These are phyloP conservation scores for Lutjanus argentimaculatus DNA, from an alignment of 2,797 vertebrate species.

Conservation along the genomic window DNA sequence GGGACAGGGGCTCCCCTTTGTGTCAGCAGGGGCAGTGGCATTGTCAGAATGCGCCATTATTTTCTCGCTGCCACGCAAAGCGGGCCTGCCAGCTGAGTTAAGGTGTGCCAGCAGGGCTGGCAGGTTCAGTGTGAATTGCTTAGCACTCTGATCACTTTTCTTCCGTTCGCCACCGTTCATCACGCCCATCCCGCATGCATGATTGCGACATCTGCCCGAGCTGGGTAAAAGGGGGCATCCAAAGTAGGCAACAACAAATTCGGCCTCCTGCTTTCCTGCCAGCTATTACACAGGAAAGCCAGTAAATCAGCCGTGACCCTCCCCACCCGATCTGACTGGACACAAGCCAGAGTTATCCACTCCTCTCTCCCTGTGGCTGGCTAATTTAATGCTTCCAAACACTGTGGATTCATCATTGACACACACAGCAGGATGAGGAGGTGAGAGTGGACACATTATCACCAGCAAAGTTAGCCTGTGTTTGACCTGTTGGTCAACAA, in stretches of 20 bases:
- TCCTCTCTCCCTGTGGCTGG: conserved; percentile 56
- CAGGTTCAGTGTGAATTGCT: conserved; percentile 70
- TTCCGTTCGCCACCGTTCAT: conserved; percentile 59
- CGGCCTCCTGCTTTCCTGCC: conserved; percentile 61
- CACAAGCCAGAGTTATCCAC: conserved; percentile 76
- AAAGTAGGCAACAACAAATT: conserved; percentile 74
- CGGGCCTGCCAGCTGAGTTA: conserved; percentile 70
- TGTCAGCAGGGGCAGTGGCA: conserved; percentile 70
- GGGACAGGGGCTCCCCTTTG: conserved; percentile 67
- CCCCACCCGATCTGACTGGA: conserved; percentile 75
- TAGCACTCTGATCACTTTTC: conserved; percentile 58
- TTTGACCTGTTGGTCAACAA: conserved; percentile 72
- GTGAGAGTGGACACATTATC: conserved; percentile 55
- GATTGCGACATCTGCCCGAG: conserved; percentile 67
- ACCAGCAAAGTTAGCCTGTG: conserved; percentile 53
- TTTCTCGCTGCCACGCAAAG: conserved; percentile 67
- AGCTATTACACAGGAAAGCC: conserved; percentile 64
- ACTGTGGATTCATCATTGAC: conserved; percentile 74
- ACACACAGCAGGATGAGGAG: conserved; percentile 40
- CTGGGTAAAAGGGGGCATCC: conserved; percentile 59
- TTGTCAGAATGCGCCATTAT: conserved; percentile 79
- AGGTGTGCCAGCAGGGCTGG: conserved; percentile 71
- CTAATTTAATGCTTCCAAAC: conserved; percentile 82
- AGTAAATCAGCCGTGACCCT: conserved; percentile 83
- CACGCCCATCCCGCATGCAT: conserved; percentile 47